Conservation (phyloP, 2,888 invertebrate species). For the Dermolepida albohirtum region DNA sequence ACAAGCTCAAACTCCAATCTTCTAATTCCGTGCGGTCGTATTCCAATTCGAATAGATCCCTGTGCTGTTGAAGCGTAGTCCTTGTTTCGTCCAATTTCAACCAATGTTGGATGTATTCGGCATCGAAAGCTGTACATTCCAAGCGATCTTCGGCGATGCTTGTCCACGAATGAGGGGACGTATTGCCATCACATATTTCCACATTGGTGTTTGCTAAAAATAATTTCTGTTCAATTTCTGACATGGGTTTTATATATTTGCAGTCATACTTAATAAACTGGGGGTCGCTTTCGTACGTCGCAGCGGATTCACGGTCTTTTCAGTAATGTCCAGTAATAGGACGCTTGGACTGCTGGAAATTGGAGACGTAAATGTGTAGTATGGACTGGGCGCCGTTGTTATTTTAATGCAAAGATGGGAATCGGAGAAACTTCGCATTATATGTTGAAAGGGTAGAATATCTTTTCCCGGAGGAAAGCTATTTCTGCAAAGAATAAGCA, state of each 20-base stretch:
- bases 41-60: slow-evolving; percentile 77
- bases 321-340: slow-evolving; percentile 72
- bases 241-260: not conserved
- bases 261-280: slow-evolving; percentile 62
- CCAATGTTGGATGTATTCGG: slow-evolving; percentile 83
- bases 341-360: slow-evolving; percentile 73
- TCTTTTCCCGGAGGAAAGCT: slow-evolving; percentile 80
- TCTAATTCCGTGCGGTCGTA: slow-evolving; percentile 82
- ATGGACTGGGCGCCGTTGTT: slow-evolving; percentile 71
- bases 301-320: slow-evolving; percentile 68
- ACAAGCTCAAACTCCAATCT: slow-evolving; percentile 82
- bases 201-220: slow-evolving; percentile 55
- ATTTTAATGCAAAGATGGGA: slow-evolving; percentile 80
- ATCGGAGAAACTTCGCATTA: slow-evolving; percentile 80
- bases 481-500: slow-evolving; percentile 66
- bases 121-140: slow-evolving; percentile 74
- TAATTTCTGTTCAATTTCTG: not conserved
- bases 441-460: slow-evolving; percentile 77
- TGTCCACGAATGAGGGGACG: slow-evolving; percentile 69
- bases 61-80: slow-evolving; percentile 75
- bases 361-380: slow-evolving; percentile 69
- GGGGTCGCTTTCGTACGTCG: slow-evolving; percentile 70
- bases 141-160: slow-evolving; percentile 71
- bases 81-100: slow-evolving; percentile 78
- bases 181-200: slow-evolving; percentile 59